These are phyloP conservation scores for Takifugu ocellatus DNA, from an alignment of 2,797 vertebrate species.

Conservation along the genomic window DNA sequence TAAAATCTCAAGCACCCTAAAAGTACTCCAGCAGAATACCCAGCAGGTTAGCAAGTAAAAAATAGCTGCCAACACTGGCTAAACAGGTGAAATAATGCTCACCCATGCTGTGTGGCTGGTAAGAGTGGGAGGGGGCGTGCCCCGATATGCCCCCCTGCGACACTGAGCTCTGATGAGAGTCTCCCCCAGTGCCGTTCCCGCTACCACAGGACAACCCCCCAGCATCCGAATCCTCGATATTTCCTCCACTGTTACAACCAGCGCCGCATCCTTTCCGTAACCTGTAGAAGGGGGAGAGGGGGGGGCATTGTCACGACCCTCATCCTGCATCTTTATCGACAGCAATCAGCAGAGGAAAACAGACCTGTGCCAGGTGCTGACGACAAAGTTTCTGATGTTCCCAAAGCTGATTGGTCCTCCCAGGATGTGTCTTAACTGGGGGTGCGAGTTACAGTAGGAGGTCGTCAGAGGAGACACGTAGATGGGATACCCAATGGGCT, in stretches of 20 bases:
- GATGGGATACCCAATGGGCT: constrained; percentile 98
- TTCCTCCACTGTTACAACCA: constrained; percentile 97
- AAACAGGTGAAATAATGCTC: constrained; percentile 16
- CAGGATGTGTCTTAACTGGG: constrained; percentile 89
- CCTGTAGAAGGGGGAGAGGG: constrained; percentile 57
- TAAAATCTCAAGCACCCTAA: not conserved
- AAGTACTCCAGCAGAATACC: not conserved
- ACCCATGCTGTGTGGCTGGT: constrained; percentile 88
- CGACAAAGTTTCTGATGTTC: constrained; percentile 91
- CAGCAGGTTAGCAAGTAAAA: no score
- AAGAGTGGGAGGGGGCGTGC: constrained; percentile 78
- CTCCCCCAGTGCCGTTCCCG: constrained; percentile 79
- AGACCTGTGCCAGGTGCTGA: constrained; percentile 96
- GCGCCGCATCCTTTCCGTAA: constrained; percentile 96
- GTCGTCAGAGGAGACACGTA: constrained; percentile 97
- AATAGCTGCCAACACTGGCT: not conserved
- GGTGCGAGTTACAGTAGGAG: constrained; percentile 93
- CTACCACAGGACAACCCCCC: constrained; percentile 87
- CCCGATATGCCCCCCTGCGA: constrained; percentile 82
- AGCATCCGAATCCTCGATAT: constrained; percentile 92
- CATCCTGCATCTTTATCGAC: not conserved
- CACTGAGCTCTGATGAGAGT: constrained; percentile 84
- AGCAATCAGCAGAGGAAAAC: not conserved
- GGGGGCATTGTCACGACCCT: no score
- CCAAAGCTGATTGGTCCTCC: constrained; percentile 94